Conservation (phyloP, 2,113 vertebrate genomes). For the Ranitomeya variabilis region DNA sequence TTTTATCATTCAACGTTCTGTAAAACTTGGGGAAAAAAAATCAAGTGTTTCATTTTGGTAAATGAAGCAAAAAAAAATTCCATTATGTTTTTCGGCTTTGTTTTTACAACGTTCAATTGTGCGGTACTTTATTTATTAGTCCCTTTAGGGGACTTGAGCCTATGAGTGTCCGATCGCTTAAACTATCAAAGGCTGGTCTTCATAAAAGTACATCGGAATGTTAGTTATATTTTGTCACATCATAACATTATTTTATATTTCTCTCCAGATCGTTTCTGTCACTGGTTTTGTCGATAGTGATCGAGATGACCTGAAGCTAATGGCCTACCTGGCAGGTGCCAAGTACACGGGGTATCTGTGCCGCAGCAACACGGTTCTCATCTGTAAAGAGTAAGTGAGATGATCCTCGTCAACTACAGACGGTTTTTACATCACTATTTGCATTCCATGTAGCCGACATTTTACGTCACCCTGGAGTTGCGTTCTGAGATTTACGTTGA, state of each 20-base stretch:
- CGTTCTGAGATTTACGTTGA: not conserved
- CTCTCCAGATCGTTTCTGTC: conserved; percentile 88
- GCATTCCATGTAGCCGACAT: not conserved
- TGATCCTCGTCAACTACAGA: not conserved
- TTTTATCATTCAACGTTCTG: too few species aligned
- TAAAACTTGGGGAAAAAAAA: too few species aligned
- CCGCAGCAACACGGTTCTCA: conserved; percentile 94
- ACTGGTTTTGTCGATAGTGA: conserved; percentile 95
- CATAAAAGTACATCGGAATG: too few species aligned
- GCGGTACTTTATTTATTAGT: too few species aligned
- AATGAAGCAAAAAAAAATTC: too few species aligned
- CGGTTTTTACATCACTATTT: too few species aligned
- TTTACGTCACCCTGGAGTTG: not conserved
- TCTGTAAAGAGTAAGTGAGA: conserved; percentile 91
- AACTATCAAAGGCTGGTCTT: too few species aligned
- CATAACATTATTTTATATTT: not conserved
- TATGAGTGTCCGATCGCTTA: too few species aligned
- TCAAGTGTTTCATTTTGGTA: too few species aligned
- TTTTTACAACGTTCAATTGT: too few species aligned
- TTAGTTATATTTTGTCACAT: not conserved
- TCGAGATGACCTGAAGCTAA: conserved; percentile 93
- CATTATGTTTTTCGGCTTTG: too few species aligned
- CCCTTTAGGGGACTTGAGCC: too few species aligned
- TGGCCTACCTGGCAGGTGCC: conserved; percentile 92
- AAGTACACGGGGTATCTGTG: conserved; percentile 95